Evolutionary conservation across 2,797 vertebrate genomes (phyloP), one percentile per base, ranked within the genome.

Genomic region (Chaenodraco wilsoni): DNA sequence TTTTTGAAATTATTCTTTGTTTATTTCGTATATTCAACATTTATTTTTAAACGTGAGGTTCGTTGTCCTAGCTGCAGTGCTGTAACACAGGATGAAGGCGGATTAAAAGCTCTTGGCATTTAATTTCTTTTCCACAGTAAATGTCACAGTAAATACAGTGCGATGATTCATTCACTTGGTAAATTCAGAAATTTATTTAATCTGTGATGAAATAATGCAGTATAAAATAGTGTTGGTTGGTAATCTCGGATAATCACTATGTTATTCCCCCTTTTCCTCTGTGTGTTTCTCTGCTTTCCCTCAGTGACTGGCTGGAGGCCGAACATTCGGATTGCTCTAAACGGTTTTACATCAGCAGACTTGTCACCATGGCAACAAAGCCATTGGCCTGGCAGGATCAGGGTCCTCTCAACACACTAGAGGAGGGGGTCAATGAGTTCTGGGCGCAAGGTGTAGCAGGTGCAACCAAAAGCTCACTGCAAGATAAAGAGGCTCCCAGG

Each of bases 361-460:
- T 48, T 21, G 77, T 84, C 71, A 72, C 75, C 78, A 91, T 91
- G 89, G 88, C 78, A 87, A 88, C 86, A 77, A 75, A 89, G 50
- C 79, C 82, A 15, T 52, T 61, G 23, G 69, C 65, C 57, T 82
- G 81, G 72, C 78, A 88, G 61, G 71, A 77, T 23, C 75, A 64
- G 61, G 77, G 62, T 59, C 76, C 83, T 27, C 75, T 76, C 41
- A 52, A 61, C 62, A 84, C 71, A 11, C 65, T 46, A 5, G 79
- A 83, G 0, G 54, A 86, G 67, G 21, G 56, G 83, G 76, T 68
- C 65, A 74, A 49, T 51, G 84, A 88, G 59, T 58, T 76, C 33
- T 56, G 73, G 68, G 64, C 40, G 4, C 76, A 67, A 55, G 60
- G 60, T 50, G 74, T 86, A 37, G 74, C 63, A 27, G 67, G 46